Evolutionary conservation across 2,797 vertebrate genomes (phyloP), one percentile per base, ranked within the genome.

Genomic region (Rhodeus uyekii): DNA sequence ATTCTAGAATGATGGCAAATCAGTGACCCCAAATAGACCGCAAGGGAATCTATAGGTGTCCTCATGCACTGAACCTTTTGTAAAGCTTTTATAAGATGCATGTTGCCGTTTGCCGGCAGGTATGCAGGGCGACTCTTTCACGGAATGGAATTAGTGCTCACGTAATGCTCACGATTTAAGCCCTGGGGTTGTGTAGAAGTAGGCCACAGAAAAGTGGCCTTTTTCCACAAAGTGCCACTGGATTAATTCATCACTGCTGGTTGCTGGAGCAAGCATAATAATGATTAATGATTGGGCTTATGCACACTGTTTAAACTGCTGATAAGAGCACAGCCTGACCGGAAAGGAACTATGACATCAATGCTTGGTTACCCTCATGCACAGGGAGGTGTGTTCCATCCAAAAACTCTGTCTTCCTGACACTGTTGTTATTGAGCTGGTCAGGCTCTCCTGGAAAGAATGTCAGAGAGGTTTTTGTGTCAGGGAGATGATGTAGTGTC

Each of bases 201-300:
- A 81, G 73, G 61, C 36, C 73, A 71, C 42, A 38, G 44, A 53
- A 85, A 84, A 76, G 38, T 84, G 39, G 19, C 27, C 64, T 46
- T 71, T 58, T 55, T 13, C 53, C 44, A 38, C 48, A 38, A 55
- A 64, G 58, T 72, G 69, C 42, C 48, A 61, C 38, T 48, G 6
- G 48, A 81, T 68, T 72, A 73, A 42, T 72, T 78, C 58, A 50
- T 65, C 69, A 63, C 78, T 76, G 69, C 6, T 12, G 34, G 65
- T 71, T 77, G 67, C 75, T 12, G 61, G 27, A 42, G 82, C 76
- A 78, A 65, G 79, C 67, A 83, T 29, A 84, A 84, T 81, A 38
- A 29, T 77, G 65, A 72, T 76, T 84, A 81, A 81, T 38, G 71
- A 74, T 39, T 50, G 39, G 55, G 73, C 14, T 72, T 77, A 36